Evolutionary conservation across 2,113 vertebrate genomes (phyloP), one percentile per base, ranked within the genome.

Genomic region (Centropristis striata): DNA sequence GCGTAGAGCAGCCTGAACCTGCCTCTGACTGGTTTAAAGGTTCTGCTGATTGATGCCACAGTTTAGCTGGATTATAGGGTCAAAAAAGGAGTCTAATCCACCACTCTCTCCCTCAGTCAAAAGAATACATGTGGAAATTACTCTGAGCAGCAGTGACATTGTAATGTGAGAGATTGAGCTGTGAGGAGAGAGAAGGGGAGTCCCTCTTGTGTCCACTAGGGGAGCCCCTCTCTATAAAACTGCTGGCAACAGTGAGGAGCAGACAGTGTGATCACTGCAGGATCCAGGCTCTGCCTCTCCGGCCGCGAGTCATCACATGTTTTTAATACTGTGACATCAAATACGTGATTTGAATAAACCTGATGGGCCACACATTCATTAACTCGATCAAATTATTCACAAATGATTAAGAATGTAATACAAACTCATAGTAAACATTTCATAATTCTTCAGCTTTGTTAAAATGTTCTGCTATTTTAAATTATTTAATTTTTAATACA

Each of bases 161-260:
- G 47, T 27, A 14, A 14, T 21, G 65, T 21, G 69, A 27, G 47
- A 42, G 64, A 46, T 39, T 25, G 54, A 61, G 71, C 51, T 65
- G 42, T 50, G 50, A 25, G 49, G 39, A 21, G 23, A 47, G 51
- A 12, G 46, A 28, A 23, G 32, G 10, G 23, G 0, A 10, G 51
- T 83, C 18, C 41, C 60, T 0, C 2, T 0, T 42, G 28, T 1
- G 66, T 71, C 90, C 94, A 91, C 85, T 20, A 69, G 93, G 80
- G 93, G 94, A 80, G 88, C 90, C 69, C 25, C 82, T 85, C 87
- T 85, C 93, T 89, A 68, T 75, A 9, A 92, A 92, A 89, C 53
- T 1, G 4, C 12, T 58, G n/a, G 15, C 23, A 0, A 9, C 66
- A 44, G 27, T 20, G 42, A 66, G 55, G 46, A 61, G 2, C 51